These are phyloP conservation scores for Latrodectus geometricus DNA, from an alignment of 1,140 invertebrate genomes.

Conservation along the genomic window DNA sequence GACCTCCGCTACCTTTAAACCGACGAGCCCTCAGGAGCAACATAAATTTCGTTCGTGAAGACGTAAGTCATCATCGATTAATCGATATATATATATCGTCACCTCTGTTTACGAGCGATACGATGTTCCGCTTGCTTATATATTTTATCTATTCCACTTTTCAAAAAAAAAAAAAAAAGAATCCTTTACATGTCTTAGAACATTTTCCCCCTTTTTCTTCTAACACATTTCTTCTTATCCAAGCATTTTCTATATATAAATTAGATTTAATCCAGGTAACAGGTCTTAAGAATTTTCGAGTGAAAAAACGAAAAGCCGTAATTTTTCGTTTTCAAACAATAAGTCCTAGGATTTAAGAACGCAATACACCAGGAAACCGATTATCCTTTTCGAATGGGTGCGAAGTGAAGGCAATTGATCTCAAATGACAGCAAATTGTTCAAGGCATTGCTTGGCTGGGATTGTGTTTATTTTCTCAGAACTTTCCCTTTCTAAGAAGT, in stretches of 20 bases:
- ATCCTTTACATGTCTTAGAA: neutral
- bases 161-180: conserved; percentile 20
- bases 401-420: conserved; percentile 34
- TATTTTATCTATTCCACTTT: conserved; percentile 5
- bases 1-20: conserved; percentile 88
- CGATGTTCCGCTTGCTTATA: conserved; percentile 23
- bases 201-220: neutral
- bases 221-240: neutral
- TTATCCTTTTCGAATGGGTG: conserved; percentile 25
- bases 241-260: conserved; percentile 20
- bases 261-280: conserved; percentile 37
- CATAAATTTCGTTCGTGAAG: conserved; percentile 81
- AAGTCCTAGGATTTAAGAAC: conserved; percentile 40
- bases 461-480: no score
- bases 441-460: neutral
- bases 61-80: conserved; percentile 52
- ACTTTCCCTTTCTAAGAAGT: no score
- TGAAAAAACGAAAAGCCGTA: neutral
- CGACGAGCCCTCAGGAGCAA: conserved; percentile 92
- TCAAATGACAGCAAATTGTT: conserved; percentile 30
- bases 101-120: conserved; percentile 50
- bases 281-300: neutral
- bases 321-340: conserved; percentile 38
- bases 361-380: conserved; percentile 20
- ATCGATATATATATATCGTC: conserved; percentile 47